Conservation (phyloP, 23 tunicate genomes). For the Oikopleura albicans region DNA sequence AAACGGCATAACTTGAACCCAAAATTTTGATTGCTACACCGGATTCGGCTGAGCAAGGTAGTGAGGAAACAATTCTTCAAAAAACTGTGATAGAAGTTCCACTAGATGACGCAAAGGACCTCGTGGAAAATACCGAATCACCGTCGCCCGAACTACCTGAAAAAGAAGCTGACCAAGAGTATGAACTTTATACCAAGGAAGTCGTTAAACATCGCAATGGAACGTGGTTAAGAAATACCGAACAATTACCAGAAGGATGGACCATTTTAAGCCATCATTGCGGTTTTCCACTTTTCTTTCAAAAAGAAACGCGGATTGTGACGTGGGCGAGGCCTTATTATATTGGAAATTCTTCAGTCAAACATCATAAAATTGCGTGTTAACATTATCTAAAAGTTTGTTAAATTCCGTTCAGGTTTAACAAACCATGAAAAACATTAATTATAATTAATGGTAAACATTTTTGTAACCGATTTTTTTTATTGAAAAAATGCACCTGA, state of each 20-base stretch:
- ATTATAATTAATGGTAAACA: too few species aligned
- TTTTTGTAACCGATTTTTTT: too few species aligned
- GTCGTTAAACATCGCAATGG: not conserved
- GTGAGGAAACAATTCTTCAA: not conserved
- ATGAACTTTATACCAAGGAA: not conserved
- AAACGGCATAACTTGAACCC: too few species aligned
- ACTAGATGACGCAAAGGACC: not conserved
- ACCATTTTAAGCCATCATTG: not conserved
- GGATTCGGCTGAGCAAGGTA: not conserved
- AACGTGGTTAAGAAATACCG: not conserved
- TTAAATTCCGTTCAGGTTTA: too few species aligned
- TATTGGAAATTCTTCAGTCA: not conserved
- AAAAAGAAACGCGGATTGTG: not conserved
- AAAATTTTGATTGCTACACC: too few species aligned
- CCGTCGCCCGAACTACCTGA: too few species aligned
- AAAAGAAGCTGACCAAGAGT: not conserved
- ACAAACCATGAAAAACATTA: too few species aligned
- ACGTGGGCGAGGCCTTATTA: slow-evolving; percentile 13
- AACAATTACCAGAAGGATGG: not conserved
- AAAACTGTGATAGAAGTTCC: not conserved
- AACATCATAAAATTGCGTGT: not conserved
- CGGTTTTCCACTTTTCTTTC: not conserved
- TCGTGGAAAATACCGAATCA: too few species aligned
- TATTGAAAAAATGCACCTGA: too few species aligned
- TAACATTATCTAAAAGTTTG: too few species aligned